Evolutionary conservation across 2,113 vertebrate genomes (phyloP).

Genomic region (Apteryx mantelli): DNA sequence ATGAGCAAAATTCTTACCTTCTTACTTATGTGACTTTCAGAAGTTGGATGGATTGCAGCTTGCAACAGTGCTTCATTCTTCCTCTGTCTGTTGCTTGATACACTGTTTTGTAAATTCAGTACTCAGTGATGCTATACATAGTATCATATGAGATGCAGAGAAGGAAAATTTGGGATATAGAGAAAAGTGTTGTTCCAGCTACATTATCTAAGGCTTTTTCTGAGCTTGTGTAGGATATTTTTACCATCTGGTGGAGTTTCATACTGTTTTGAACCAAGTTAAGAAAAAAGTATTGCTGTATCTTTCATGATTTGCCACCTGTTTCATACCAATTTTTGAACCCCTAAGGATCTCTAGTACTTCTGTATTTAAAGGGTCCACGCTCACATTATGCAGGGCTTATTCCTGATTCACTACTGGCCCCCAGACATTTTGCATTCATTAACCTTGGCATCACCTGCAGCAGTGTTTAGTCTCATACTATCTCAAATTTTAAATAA

Average conservation of each 20-base stretch:
- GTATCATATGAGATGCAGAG: background rate
- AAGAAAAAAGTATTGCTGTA: background rate
- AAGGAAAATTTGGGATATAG: background rate
- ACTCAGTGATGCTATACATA: background rate
- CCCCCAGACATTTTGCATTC: background rate
- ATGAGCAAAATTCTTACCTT: background rate
- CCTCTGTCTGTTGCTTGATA: background rate
- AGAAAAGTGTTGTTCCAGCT: background rate
- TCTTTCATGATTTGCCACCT: background rate
- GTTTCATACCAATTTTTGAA: background rate
- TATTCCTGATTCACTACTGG: background rate
- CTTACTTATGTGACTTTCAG: background rate
- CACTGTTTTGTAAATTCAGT: background rate
- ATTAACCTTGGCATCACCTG: background rate
- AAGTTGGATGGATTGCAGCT: background rate
- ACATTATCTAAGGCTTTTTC: background rate
- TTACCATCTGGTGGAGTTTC: background rate
- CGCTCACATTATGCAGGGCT: background rate
- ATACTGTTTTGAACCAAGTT: background rate
- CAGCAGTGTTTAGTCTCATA: background rate
- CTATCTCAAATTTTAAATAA: background rate
- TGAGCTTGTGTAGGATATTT: background rate
- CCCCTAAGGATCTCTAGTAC: background rate
- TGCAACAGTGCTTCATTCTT: background rate
- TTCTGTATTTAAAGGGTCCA: background rate